Conservation (phyloP, 1,140 invertebrate species). For the Meloidogyne hapla region DNA sequence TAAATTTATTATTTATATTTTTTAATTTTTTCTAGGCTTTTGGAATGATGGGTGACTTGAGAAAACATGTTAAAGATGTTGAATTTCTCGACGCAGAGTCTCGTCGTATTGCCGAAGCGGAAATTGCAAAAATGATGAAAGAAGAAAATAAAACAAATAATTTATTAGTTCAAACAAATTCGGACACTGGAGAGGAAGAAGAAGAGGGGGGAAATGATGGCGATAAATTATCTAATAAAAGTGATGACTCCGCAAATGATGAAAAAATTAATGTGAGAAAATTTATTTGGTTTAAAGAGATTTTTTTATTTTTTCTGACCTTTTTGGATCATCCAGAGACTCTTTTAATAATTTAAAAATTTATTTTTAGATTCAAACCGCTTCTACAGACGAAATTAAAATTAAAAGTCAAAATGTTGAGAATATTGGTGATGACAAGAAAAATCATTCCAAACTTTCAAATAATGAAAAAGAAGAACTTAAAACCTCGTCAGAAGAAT, state of each 20-base stretch:
- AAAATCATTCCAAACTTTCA: too few species aligned
- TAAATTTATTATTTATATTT: background rate
- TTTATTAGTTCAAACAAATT: background rate
- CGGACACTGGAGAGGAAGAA: background rate
- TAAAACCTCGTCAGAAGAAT: too few species aligned
- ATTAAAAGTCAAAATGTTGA: too few species aligned
- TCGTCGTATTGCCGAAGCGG: constrained; percentile 10
- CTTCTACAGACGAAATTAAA: too few species aligned
- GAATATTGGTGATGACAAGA: too few species aligned
- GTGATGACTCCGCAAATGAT: background rate
- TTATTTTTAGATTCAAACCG: too few species aligned
- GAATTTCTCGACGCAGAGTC: constrained; percentile 30
- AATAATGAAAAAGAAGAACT: too few species aligned
- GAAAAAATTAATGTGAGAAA: background rate
- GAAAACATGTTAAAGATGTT: constrained; percentile 39
- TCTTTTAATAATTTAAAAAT: too few species aligned
- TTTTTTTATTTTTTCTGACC: too few species aligned
- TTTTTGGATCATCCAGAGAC: too few species aligned
- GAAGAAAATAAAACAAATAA: constrained; percentile 1
- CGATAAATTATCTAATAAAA: background rate
- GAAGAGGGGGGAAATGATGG: background rate
- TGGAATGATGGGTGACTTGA: constrained; percentile 39
- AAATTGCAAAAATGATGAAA: constrained; percentile 21
- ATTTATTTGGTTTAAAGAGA: too few species aligned
- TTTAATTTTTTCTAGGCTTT: constrained; percentile 30